Percentiles rank a stretch among this genome's conserved stretches.
phyloP scores from a whole-genome alignment of 1,140 invertebrate genomes.

The Zaprionus africanus region DNA sequence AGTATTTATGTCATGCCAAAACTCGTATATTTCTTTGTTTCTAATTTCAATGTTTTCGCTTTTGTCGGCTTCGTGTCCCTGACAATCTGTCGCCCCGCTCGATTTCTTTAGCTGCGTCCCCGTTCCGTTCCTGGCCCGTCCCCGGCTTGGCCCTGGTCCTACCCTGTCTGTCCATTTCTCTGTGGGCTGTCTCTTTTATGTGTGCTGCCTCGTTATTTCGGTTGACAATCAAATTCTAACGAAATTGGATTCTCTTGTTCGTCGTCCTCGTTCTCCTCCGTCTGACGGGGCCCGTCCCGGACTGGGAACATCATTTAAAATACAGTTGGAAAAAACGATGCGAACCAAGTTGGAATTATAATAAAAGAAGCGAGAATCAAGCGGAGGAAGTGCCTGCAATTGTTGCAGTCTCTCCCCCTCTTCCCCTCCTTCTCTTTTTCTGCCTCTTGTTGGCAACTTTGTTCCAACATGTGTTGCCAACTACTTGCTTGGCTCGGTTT shows the following conservation, averaged over 20 bases:
- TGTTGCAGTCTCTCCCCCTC: conserved; percentile 41
- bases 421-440: not conserved
- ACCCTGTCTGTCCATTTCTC: conserved; percentile 13
- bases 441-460: conserved; percentile 42
- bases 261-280: conserved; percentile 29
- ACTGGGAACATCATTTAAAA: conserved; percentile 42
- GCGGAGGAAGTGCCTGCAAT: conserved; percentile 61
- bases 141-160: not conserved
- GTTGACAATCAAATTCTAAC: conserved; percentile 81
- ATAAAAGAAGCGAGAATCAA: conserved; percentile 24
- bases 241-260: conserved; percentile 77
- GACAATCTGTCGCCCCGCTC: conserved; percentile 53
- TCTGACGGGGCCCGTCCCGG: conserved; percentile 15
- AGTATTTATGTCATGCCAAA: conserved; percentile 57
- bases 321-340: conserved; percentile 22
- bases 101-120: conserved; percentile 12
- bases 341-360: conserved; percentile 30
- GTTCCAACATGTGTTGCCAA: conserved; percentile 58
- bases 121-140: not conserved
- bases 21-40: conserved; percentile 59
- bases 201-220: conserved; percentile 66
- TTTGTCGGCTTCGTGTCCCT: conserved; percentile 44
- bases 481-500: conserved; percentile 42
- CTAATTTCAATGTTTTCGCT: conserved; percentile 65
- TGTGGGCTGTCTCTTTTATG: conserved; percentile 16